These are phyloP conservation scores for Rhea americana DNA, from an alignment of 2,113 vertebrate genomes.

Conservation along the genomic window DNA sequence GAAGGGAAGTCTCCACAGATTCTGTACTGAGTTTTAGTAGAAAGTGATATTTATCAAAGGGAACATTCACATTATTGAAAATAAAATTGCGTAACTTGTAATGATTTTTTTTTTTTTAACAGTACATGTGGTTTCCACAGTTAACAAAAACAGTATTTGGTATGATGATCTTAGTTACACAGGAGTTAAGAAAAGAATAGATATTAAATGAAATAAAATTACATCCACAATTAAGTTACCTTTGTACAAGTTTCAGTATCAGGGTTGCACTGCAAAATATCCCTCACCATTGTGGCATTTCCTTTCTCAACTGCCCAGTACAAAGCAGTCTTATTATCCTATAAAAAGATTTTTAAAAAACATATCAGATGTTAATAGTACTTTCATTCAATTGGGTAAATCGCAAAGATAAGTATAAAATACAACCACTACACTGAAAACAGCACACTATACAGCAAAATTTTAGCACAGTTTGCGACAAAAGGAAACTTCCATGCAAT, in stretches of 20 bases:
- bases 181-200: neutral
- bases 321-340: slow-evolving; percentile 97
- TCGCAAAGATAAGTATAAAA: neutral
- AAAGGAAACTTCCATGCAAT: neutral
- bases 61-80: neutral
- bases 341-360: neutral
- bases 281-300: slow-evolving; percentile 94
- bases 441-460: neutral
- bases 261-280: slow-evolving; percentile 96
- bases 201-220: neutral
- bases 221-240: slow-evolving; percentile 69
- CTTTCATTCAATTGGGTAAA: neutral
- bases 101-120: neutral
- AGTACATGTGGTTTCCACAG: neutral
- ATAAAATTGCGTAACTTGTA: neutral
- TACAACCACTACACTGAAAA: neutral
- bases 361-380: neutral
- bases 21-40: neutral
- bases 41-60: neutral
- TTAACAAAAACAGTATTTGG: neutral
- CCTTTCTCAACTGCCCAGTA: slow-evolving; percentile 99
- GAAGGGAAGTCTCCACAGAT: neutral
- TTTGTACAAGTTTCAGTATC: slow-evolving; percentile 96
- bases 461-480: neutral
- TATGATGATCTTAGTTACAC: fast-evolving